Evolutionary conservation across 2,888 invertebrate species (phyloP).

Genomic region (Papilio protenor): DNA sequence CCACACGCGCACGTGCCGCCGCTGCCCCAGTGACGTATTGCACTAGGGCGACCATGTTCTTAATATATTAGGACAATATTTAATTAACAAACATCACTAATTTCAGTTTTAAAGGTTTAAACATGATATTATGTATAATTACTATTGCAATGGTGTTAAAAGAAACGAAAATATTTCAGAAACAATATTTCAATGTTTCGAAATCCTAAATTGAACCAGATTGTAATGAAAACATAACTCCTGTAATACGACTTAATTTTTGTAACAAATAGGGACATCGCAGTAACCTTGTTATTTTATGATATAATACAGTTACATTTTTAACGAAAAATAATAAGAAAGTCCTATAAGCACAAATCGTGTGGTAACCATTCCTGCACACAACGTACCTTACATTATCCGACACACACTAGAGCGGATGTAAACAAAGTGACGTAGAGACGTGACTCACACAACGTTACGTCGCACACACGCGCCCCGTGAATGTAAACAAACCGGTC

Average conservation of each 20-base stretch:
- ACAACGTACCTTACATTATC: conserved; percentile 51
- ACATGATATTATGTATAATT: neutral
- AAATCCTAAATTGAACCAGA: too few relatives aligned
- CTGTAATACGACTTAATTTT: too few relatives aligned
- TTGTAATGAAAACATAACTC: too few relatives aligned
- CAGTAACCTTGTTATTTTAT: too few relatives aligned
- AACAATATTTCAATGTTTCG: too few relatives aligned
- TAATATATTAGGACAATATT: neutral
- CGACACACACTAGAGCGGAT: conserved; percentile 57
- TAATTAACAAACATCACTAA: neutral
- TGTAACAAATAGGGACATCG: too few relatives aligned
- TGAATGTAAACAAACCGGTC: conserved; percentile 82
- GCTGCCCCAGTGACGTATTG: conserved; percentile 67
- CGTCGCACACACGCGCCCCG: conserved; percentile 62
- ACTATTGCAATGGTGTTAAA: neutral
- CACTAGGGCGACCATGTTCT: conserved; percentile 36
- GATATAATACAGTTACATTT: neutral
- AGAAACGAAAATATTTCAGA: too few relatives aligned
- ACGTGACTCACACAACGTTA: conserved; percentile 70
- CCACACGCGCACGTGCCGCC: conserved; percentile 72
- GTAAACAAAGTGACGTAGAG: conserved; percentile 82
- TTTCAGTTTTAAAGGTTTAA: neutral
- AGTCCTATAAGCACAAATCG: conserved; percentile 3
- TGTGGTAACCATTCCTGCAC: conserved; percentile 48
- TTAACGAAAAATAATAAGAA: neutral